Evolutionary conservation across 2,113 vertebrate species (phyloP).

Genomic region (Bostrychus sinensis): DNA sequence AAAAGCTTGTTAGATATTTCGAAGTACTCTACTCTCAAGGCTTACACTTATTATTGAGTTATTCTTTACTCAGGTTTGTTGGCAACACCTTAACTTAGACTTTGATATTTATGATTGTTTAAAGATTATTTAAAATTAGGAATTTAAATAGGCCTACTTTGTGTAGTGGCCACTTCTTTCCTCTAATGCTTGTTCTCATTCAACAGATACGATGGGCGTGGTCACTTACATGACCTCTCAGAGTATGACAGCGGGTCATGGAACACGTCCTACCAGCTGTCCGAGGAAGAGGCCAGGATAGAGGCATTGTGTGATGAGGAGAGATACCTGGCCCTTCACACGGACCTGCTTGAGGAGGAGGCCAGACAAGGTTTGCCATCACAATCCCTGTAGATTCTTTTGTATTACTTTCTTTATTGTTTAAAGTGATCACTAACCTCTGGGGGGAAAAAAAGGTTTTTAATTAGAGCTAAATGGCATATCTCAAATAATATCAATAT

Average conservation of each 20-base stretch:
- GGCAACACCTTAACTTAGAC: conserved; percentile 3
- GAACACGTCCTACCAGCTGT: conserved; percentile 96
- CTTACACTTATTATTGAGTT: conserved; percentile 16
- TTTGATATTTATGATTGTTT: too few relatives aligned
- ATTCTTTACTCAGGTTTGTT: conserved; percentile 16
- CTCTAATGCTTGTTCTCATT: conserved; percentile 83
- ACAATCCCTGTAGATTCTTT: neutral
- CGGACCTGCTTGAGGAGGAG: conserved; percentile 98
- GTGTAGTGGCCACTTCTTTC: conserved; percentile 38
- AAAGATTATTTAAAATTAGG: conserved; percentile 24
- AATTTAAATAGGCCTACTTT: conserved; percentile 73
- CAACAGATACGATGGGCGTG: conserved; percentile 98
- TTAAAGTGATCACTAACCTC: too few relatives aligned
- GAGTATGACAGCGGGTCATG: conserved; percentile 98
- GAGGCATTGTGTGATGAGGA: conserved; percentile 98
- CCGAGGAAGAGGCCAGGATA: conserved; percentile 96
- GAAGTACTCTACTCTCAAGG: conserved; percentile 14
- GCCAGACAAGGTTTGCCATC: conserved; percentile 92
- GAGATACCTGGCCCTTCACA: conserved; percentile 99
- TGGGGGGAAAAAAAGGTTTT: too few relatives aligned
- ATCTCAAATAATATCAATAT: too few relatives aligned
- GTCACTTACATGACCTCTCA: conserved; percentile 99
- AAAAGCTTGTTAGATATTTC: conserved; percentile 44
- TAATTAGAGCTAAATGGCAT: too few relatives aligned
- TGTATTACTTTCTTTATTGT: neutral